Evolutionary conservation across 2,888 invertebrate species (phyloP), one percentile per base, ranked within the genome.

Genomic region (Psylliodes chrysocephalus): DNA sequence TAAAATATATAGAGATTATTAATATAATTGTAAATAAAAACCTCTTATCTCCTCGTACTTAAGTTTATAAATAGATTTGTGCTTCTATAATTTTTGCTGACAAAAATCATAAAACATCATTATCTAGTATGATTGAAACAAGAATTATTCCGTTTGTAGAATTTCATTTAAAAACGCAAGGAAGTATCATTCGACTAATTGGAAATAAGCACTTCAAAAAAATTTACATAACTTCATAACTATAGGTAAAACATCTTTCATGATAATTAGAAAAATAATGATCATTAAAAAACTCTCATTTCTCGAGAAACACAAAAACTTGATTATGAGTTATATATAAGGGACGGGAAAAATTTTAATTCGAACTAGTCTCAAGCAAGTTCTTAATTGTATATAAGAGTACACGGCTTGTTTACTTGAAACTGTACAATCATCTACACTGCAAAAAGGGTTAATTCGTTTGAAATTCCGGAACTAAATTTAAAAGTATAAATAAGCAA

Each of bases 231-330:
- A 59, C 59, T 59, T 40, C 51, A 49, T 59, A 59, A 59, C 59
- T 59, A 59, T 59, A 59, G 59, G 38, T 28, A 51, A 59, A 30
- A 49, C 40, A 42, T 59, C 49, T 57, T 59, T 59, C 49, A 49
- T 49, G 49, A 25, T 49, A 59, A 59, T 59, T 59, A 38, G 49
- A 30, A 51, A 59, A 51, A 59, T 59, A 59, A 59, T 59, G 59
- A 59, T 59, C 59, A 59, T 59, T 59, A 59, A 59, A 59, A 59
- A 59, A 59, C 49, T 51, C 59, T 59, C 59, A 51, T 59, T 59
- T 59, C 59, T 59, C 59, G 53, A 59, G 57, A 35, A 46, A 53
- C 25, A 44, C 51, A 51, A 57, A 40, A 51, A 56, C 62, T 42
- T 47, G 55, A 56, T 62, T 62, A 49, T 42, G 22, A 55, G 57